Evolutionary conservation across 1,140 invertebrate species (phyloP), one percentile per base, ranked within the genome.

Genomic region (Elymnias hypermnestra): DNA sequence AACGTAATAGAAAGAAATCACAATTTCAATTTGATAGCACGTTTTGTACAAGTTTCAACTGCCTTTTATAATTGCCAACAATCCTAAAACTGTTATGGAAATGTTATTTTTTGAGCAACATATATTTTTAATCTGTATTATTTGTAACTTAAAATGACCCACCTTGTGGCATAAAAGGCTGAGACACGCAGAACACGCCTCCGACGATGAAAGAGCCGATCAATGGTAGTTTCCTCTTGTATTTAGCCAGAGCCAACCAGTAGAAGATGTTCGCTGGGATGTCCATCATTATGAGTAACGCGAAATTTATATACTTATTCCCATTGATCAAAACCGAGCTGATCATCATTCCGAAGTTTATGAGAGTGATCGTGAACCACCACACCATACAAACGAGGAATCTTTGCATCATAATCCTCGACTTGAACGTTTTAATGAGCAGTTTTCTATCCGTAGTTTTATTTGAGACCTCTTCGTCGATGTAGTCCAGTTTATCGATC

Each of bases 301-400:
- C 89, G 57, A 93, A 93, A 70, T 93, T 92, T 7, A 90, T 67
- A 70, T 94, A 94, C 50, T 89, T 85, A 51, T 86, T 90, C 0
- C 93, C 93, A 18, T 89, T 90, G 22, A 96, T 87, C 23, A 92
- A 89, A 4, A 93, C 93, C 0, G 94, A 91, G 68, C 94, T 94
- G 21, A 95, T 88, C 23, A 93, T 93, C 40, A 96, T 81, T 0
- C 94, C 95, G 63, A 95, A 96, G 73, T 94, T 96, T 5, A 94
- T 90, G 40, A 95, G 89, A 1, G 91, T 90, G 52, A 91, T 91
- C 0, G 91, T 91, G 10, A 92, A 87, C 92, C 91, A 95, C 83
- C 89, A 93, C 58, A 93, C 89, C 43, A 88, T 89, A 45, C 92
- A 91, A 18, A 90, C 89, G 1, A 91, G 63, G 37, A 84, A 79